phyloP scores from a whole-genome alignment of 2,888 invertebrate species.

The Rosalia funebris region DNA sequence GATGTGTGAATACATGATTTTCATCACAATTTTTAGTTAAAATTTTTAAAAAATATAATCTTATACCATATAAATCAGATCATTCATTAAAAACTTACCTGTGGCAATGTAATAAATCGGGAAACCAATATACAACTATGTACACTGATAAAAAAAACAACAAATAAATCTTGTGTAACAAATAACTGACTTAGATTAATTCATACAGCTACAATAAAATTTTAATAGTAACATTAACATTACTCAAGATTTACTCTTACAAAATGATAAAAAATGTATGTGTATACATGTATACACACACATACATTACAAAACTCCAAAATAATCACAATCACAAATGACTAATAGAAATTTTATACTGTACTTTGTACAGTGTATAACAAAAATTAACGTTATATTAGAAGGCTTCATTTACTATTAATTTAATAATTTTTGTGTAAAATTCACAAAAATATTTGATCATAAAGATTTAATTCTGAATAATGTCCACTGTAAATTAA shows the following conservation, averaged over 20 bases:
- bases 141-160: constrained; percentile 27
- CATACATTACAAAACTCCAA: constrained; percentile 24
- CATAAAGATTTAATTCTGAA: neutral
- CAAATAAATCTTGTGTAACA: constrained; percentile 25
- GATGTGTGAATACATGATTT: constrained; percentile 42
- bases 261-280: constrained; percentile 10
- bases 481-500: neutral
- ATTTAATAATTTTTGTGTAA: constrained; percentile 3
- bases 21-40: constrained; percentile 47
- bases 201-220: constrained; percentile 4
- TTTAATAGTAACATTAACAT: neutral
- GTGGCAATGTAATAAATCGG: neutral
- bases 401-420: constrained; percentile 15
- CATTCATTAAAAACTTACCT: constrained; percentile 28
- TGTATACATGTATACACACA: constrained; percentile 10
- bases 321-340: constrained; percentile 33
- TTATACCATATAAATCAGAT: constrained; percentile 33
- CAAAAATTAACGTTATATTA: constrained; percentile 28
- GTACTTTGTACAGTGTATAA: constrained; percentile 35
- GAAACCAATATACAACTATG: constrained; percentile 31
- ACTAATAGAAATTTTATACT: constrained; percentile 36
- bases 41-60: constrained; percentile 27
- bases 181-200: constrained; percentile 14
- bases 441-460: constrained; percentile 7
- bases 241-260: constrained; percentile 24